Base-by-base conservation (phyloP, 1,140 invertebrate species). In the Drosophila tristis region DNA sequence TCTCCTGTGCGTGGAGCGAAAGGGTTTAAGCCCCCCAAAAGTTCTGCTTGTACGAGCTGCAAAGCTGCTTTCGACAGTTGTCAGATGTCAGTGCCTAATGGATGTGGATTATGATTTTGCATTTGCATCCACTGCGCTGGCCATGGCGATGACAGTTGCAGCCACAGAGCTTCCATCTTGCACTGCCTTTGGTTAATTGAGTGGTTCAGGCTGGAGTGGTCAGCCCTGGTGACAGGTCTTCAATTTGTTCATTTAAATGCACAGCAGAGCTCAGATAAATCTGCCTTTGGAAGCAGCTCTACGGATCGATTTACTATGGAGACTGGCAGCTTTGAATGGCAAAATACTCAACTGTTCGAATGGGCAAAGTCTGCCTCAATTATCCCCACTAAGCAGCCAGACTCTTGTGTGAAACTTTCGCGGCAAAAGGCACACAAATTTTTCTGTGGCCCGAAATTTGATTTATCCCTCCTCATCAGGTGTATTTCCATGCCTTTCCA, bases 1-100 rank as follows among this genome's bases (percentile, higher is more conserved):
- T 49, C 20, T 48, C n/a, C 39, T 55, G 15, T n/a, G 9, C 20
- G 25, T 44, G 39, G 11, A 8, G 9, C 8, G 31, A 31, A 9
- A 31, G 31, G 31, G 7, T 13, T 39, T 5, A 39, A 39, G 11
- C 42, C n/a, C 42, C 47, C 31, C 5, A 47, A 79, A 53, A 35
- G 55, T 49, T 63, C 45, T 59, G 42, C 29, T n/a, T 23, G 16
- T 15, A 15, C 11, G 39, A 48, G n/a, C 49, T 45, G 70, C 31
- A 70, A 70, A 70, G 48, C 39, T 64, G 63, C 16, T 5, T 13
- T 47, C 11, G 62, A 26, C 64, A 54, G 39, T 35, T 65, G 61
- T 66, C 64, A 53, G 26, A 16, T 11, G 16, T 48, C 43, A 44
- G 31, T 15, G 51, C 13, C 16, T 39, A 53, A 59, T 59, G 53